Evolutionary conservation across 1,140 invertebrate genomes (phyloP).

Genomic region (Drosophila pandora): DNA sequence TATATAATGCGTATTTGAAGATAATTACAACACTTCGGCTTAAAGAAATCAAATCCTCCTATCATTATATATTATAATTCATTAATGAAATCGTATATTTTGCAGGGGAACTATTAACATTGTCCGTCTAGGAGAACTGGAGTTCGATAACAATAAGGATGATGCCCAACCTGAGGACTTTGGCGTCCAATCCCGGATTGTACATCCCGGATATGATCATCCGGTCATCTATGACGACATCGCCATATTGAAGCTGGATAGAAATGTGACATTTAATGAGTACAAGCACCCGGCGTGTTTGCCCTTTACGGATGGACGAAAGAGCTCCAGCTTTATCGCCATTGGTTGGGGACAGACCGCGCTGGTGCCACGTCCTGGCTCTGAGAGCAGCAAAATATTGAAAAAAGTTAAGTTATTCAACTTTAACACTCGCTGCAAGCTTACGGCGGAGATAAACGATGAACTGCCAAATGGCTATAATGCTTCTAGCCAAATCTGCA

Average conservation of each 20-base stretch:
- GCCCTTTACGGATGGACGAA: conserved; percentile 40
- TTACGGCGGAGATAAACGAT: conserved; percentile 20
- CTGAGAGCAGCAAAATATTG: conserved; percentile 67
- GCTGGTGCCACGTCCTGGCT: conserved; percentile 16
- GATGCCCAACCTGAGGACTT: conserved; percentile 66
- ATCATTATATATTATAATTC: neutral
- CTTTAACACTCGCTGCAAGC: conserved; percentile 68
- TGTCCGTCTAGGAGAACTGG: conserved; percentile 62
- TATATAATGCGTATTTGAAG: too few relatives aligned
- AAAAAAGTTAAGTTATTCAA: conserved; percentile 84
- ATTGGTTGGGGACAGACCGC: conserved; percentile 57
- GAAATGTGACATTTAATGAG: conserved; percentile 41
- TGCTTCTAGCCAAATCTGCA: conserved; percentile 86
- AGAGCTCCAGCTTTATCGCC: conserved; percentile 32
- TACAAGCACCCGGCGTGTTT: conserved; percentile 71
- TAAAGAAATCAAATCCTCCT: too few relatives aligned
- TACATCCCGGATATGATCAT: conserved; percentile 45
- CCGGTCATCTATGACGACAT: conserved; percentile 60
- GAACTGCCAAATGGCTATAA: conserved; percentile 84
- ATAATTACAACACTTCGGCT: too few relatives aligned
- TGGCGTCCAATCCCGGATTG: conserved; percentile 12
- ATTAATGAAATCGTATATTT: neutral
- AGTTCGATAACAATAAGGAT: conserved; percentile 50
- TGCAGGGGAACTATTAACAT: conserved; percentile 41
- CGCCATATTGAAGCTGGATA: conserved; percentile 42